These are phyloP conservation scores for Mactra quadrangularis DNA, from an alignment of 1,140 invertebrate genomes.

Conservation along the genomic window DNA sequence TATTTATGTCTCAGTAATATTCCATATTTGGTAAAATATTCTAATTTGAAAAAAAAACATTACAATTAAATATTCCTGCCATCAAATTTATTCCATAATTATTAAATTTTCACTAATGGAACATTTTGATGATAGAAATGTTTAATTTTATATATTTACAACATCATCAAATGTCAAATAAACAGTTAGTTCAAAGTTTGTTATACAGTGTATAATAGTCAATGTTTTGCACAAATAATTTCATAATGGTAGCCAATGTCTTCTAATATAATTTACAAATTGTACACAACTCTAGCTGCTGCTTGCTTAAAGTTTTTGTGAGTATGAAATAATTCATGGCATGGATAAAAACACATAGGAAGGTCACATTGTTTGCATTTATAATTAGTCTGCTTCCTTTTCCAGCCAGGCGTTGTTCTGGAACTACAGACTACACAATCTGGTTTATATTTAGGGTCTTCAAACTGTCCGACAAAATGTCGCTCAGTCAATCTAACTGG, in stretches of 20 bases:
- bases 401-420: conserved; percentile 7
- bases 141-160: neutral
- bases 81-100: no score
- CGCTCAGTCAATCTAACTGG: conserved; percentile 6
- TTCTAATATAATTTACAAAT: neutral
- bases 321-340: conserved; percentile 18
- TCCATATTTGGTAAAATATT: neutral
- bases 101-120: neutral
- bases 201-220: neutral
- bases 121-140: neutral
- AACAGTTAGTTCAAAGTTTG: neutral
- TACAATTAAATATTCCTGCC: neutral
- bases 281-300: neutral
- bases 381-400: conserved; percentile 15
- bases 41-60: neutral
- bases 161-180: neutral
- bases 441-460: conserved; percentile 1
- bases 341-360: conserved; percentile 13
- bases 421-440: conserved; percentile 30
- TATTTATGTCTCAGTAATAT: neutral
- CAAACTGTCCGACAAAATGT: conserved; percentile 17
- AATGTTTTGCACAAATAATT: neutral
- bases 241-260: neutral
- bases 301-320: conserved; percentile 14
- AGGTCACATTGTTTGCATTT: conserved; percentile 25